Evolutionary conservation across 2,888 invertebrate species (phyloP).

Genomic region (Pristionchus mayeri): DNA sequence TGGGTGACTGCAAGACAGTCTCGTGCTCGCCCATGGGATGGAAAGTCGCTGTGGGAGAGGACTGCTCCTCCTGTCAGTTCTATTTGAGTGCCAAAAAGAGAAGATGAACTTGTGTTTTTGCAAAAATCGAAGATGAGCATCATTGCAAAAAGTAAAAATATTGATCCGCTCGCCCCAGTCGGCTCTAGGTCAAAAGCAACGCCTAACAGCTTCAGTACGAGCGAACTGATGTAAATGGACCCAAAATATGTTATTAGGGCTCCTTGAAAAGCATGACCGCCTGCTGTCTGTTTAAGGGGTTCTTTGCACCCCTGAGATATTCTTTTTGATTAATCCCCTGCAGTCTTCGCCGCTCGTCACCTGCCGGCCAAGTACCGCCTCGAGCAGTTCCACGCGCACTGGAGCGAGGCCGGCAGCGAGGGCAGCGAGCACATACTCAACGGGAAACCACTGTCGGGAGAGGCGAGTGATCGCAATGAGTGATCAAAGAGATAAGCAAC

Average conservation of each 20-base stretch:
- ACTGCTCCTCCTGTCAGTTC: constrained; percentile 59
- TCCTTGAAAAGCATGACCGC: no score
- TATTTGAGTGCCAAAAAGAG: background rate
- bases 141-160: no score
- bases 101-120: no score
- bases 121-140: background rate
- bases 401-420: constrained; percentile 64
- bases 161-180: no score
- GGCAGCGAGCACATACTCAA: constrained; percentile 71
- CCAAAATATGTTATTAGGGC: no score
- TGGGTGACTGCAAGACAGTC: constrained; percentile 64
- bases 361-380: constrained; percentile 59
- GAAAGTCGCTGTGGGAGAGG: constrained; percentile 59
- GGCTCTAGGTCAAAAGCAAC: no score
- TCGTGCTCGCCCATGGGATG: constrained; percentile 57
- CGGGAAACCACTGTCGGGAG: constrained; percentile 65
- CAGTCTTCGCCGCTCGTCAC: constrained; percentile 55
- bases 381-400: constrained; percentile 74
- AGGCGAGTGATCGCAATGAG: constrained; percentile 55
- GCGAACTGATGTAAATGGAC: no score
- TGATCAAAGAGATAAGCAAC: background rate
- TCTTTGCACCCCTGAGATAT: no score
- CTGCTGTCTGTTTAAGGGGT: no score
- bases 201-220: no score
- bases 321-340: constrained; percentile 1